These are phyloP conservation scores for Eurypyga helias DNA, from an alignment of 2,113 vertebrate genomes.

Conservation along the genomic window DNA sequence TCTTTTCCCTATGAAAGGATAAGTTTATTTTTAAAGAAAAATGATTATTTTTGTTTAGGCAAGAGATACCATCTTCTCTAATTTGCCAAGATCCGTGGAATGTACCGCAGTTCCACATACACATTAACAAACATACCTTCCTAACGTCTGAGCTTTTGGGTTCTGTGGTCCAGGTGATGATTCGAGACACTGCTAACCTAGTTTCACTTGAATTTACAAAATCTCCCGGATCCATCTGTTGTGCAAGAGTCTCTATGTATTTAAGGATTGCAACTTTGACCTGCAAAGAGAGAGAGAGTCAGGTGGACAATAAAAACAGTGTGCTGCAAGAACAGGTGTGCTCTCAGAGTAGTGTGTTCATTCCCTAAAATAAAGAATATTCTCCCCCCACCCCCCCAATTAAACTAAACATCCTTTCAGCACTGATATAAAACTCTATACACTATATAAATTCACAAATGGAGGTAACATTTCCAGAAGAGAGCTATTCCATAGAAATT, in stretches of 20 bases:
- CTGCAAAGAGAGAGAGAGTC: slow-evolving; percentile 73
- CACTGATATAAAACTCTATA: neutral
- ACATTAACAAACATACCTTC: slow-evolving; percentile 79
- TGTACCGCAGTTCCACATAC: neutral
- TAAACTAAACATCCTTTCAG: neutral
- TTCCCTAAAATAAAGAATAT: neutral
- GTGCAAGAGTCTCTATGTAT: slow-evolving; percentile 93
- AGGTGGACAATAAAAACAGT: neutral
- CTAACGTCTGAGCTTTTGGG: slow-evolving; percentile 96
- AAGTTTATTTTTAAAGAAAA: neutral
- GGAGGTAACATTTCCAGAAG: neutral
- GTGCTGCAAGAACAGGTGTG: neutral
- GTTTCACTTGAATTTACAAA: slow-evolving; percentile 98
- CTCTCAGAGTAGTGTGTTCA: neutral
- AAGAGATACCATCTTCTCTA: neutral
- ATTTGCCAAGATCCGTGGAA: neutral
- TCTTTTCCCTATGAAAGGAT: neutral
- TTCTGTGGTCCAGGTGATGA: slow-evolving; percentile 98
- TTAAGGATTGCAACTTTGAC: slow-evolving; percentile 96
- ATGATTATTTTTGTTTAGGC: neutral
- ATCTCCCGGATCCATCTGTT: slow-evolving; percentile 95
- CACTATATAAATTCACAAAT: neutral
- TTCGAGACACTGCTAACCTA: slow-evolving; percentile 92
- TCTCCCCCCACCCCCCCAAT: neutral
- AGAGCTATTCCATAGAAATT: neutral